Base-by-base conservation (phyloP, 2,888 invertebrate genomes). In the Arenicola marina region DNA sequence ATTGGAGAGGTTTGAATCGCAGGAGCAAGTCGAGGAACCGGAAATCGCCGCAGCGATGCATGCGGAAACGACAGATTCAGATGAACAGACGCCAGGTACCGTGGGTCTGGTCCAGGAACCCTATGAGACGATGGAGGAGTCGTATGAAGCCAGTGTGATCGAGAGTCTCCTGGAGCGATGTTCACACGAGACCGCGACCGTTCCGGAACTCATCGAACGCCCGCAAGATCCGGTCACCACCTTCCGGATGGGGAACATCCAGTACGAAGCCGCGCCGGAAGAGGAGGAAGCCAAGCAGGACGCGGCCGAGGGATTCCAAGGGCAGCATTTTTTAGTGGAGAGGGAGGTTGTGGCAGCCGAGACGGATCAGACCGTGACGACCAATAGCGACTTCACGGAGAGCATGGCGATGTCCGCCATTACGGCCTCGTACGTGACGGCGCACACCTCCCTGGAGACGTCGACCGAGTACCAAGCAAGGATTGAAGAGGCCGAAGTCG, bases 51-150 rank as follows among this genome's bases (percentile, higher is more conserved):
- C 21, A 28, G n/a, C n/a, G n/a, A n/a, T n/a, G n/a, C n/a, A n/a
- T n/a, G n/a, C n/a, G n/a, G n/a, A n/a, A n/a, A n/a, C n/a, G n/a
- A n/a, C n/a, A n/a, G n/a, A n/a, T n/a, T n/a, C n/a, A n/a, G n/a
- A n/a, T n/a, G n/a, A n/a, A n/a, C n/a, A 51, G n/a, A 93, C 81
- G 86, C 89, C 2, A 90, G 90, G 83, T 92, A 92, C 48, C 33
- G 62, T 59, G 48, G 44, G 28, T 26, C 11, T 7, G 93, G 93
- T 84, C 93, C 92, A 51, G 63, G 81, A 81, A 65, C 79, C 81
- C 26, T 77, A 82, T 72, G 77, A 79, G 21, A 67, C 72, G 38
- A 79, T 80, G 34, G 63, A 73, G 45, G 71, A 75, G 45, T 69
- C 75, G 11, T 76, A 80, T 68, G 75, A 77, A 57, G 73, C 75